Percentiles rank a stretch among this genome's conserved stretches.
Conservation (phyloP, 2,888 invertebrate species). For the Callyntrura sp. region DNA sequence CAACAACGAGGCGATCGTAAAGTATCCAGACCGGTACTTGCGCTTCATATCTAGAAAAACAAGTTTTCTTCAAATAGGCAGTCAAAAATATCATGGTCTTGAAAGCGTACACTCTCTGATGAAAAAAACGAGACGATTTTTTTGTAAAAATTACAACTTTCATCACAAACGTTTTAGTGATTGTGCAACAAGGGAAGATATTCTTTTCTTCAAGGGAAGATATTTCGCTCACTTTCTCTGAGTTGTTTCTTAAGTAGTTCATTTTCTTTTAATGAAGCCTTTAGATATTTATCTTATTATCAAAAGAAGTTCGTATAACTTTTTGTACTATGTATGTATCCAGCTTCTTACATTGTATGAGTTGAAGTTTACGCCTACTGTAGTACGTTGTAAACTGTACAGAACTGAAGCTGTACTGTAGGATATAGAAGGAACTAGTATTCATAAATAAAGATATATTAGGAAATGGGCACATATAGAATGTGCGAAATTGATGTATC, state of each 20-base stretch:
- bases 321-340: neutral
- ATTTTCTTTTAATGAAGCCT: constrained; percentile 54
- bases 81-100: too few species aligned
- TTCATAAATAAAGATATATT: too few species aligned
- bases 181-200: constrained; percentile 24
- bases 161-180: neutral
- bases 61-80: too few species aligned
- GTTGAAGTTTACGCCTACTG: neutral
- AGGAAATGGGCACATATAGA: too few species aligned
- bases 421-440: neutral
- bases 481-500: too few species aligned
- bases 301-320: constrained; percentile 28
- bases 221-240: constrained; percentile 13
- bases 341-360: neutral
- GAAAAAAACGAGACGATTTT: too few species aligned
- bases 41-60: too few species aligned
- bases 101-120: too few species aligned
- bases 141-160: neutral
- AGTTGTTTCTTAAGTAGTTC: constrained; percentile 39
- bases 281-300: constrained; percentile 61
- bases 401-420: too few species aligned
- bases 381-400: too few species aligned
- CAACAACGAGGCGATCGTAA: neutral
- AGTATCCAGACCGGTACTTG: too few species aligned
- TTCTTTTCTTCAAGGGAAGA: too few species aligned